Evolutionary conservation across 92 coral and sea anemone species (phyloP).

Genomic region (Micromussa lordhowensis): DNA sequence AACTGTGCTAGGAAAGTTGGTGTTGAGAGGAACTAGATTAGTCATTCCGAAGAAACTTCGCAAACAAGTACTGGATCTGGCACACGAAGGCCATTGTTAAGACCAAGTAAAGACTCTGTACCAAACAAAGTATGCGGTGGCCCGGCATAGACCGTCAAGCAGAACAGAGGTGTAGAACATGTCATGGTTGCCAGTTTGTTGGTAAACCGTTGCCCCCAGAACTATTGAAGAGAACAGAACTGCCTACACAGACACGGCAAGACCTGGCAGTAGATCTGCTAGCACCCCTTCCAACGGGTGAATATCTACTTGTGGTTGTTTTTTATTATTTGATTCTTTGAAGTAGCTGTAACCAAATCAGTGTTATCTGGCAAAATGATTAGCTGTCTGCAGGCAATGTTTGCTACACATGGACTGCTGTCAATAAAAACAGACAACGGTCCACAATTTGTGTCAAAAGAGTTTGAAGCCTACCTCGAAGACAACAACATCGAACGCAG

Average conservation of each 20-base stretch:
- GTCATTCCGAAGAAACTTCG: background rate
- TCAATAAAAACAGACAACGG: no score
- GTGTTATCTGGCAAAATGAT: no score
- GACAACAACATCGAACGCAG: slow-evolving; percentile 29
- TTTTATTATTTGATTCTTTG: slow-evolving; percentile 39
- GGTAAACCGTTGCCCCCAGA: slow-evolving; percentile 12
- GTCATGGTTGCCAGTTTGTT: slow-evolving; percentile 33
- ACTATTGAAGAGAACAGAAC: background rate
- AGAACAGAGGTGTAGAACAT: no score
- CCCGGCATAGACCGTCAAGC: slow-evolving; percentile 38
- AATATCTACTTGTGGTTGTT: slow-evolving; percentile 7
- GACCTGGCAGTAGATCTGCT: slow-evolving; percentile 20
- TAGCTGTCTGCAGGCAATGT: slow-evolving; percentile 21
- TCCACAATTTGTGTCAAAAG: slow-evolving; percentile 23
- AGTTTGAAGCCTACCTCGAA: slow-evolving; percentile 44
- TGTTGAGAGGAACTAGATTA: background rate
- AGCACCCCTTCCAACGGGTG: no score
- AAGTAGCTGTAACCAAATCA: no score
- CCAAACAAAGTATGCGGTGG: slow-evolving; percentile 55
- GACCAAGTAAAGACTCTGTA: slow-evolving; percentile 26
- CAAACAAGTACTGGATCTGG: background rate
- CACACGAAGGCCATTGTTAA: slow-evolving; percentile 29
- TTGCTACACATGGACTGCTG: no score
- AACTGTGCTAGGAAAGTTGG: slow-evolving; percentile 9
- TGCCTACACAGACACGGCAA: slow-evolving; percentile 32